Conservation (phyloP, 1,140 invertebrate species). For the Brachionus koreanus region DNA sequence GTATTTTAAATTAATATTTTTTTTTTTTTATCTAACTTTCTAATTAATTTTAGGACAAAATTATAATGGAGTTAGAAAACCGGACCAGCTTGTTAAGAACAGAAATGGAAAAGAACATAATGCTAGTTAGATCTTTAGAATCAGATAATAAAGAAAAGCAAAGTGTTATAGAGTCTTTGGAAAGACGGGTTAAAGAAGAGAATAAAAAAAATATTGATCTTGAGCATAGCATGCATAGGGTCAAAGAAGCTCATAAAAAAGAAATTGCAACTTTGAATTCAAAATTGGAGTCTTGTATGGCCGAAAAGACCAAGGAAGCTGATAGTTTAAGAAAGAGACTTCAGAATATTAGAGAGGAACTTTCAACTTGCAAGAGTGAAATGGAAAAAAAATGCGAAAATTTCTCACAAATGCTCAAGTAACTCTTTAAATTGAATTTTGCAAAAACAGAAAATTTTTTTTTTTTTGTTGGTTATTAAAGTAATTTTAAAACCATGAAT, state of each 20-base stretch:
- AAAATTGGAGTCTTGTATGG: not conserved
- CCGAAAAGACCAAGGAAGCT: not conserved
- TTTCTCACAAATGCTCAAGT: not conserved
- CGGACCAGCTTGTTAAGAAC: slow-evolving; percentile 53
- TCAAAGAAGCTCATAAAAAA: not conserved
- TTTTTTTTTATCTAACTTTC: not conserved
- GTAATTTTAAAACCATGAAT: too few relatives aligned
- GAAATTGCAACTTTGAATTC: not conserved
- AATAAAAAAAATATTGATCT: not conserved
- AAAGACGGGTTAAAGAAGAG: slow-evolving; percentile 11
- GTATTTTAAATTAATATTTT: slow-evolving; percentile 47
- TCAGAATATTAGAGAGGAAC: not conserved
- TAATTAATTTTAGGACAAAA: slow-evolving; percentile 47
- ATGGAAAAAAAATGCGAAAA: slow-evolving; percentile 22
- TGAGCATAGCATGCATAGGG: not conserved
- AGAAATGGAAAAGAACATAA: slow-evolving; percentile 53
- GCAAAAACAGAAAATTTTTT: too few relatives aligned
- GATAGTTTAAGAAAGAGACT: not conserved
- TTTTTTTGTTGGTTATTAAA: too few relatives aligned
- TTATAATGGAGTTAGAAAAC: slow-evolving; percentile 55
- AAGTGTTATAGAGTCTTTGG: slow-evolving; percentile 3
- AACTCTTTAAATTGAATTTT: not conserved
- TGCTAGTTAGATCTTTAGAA: slow-evolving; percentile 8
- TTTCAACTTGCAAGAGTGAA: not conserved
- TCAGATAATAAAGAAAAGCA: slow-evolving; percentile 23